A percentile compares a stretch with the other conserved stretches of the same genome.
Evolutionary conservation across 2,888 invertebrate species (phyloP).

Genomic region (Dromius quadrimaculatus): DNA sequence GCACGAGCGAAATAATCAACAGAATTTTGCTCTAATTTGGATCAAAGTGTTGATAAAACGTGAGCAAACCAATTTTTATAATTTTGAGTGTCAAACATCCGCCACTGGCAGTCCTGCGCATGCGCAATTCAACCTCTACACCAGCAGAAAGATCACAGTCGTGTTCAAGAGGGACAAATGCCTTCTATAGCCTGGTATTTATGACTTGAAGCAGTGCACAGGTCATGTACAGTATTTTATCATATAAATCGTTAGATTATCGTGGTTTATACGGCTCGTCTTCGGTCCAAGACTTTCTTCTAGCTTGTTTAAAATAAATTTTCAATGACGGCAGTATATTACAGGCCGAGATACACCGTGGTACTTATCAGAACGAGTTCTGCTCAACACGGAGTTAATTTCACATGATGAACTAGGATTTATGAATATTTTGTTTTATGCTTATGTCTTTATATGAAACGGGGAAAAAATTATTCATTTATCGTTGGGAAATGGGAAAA

Average conservation of each 20-base stretch:
- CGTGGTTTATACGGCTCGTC: conserved; percentile 43
- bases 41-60: background rate
- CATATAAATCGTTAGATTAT: conserved; percentile 51
- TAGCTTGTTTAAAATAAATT: conserved; percentile 41
- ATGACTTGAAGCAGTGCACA: conserved; percentile 38
- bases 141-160: conserved; percentile 27
- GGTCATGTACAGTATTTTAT: conserved; percentile 51
- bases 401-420: conserved; percentile 12
- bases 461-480: conserved; percentile 8
- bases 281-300: conserved; percentile 47
- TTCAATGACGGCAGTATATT: conserved; percentile 13
- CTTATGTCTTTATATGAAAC: conserved; percentile 32
- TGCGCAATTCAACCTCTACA: background rate
- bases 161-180: conserved; percentile 33
- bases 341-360: background rate
- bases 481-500: too few relatives aligned
- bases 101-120: background rate
- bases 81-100: background rate
- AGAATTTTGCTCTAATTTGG: too few relatives aligned
- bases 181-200: conserved; percentile 39
- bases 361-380: conserved; percentile 21
- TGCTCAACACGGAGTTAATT: conserved; percentile 27
- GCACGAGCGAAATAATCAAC: too few relatives aligned
- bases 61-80: background rate
- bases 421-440: conserved; percentile 27